A percentile compares a stretch with the other conserved stretches of the same genome.
Evolutionary conservation across 1,140 invertebrate species (phyloP).

Genomic region (Psix sp.): DNA sequence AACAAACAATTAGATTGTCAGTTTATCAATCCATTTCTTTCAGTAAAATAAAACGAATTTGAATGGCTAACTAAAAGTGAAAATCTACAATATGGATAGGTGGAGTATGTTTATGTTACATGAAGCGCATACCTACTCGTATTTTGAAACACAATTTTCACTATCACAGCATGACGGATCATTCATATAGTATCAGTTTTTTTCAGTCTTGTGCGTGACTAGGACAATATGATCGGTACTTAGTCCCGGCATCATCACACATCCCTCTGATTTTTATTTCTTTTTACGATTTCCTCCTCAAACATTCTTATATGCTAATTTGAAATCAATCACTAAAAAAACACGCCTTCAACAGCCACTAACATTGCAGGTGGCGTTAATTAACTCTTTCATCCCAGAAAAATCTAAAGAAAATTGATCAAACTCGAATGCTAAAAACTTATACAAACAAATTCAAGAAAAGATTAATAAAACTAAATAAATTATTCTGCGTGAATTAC

Average conservation of each 20-base stretch:
- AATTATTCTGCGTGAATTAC: no score
- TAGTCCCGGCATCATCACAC: slow-evolving; percentile 59
- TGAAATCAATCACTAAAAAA: slow-evolving; percentile 47
- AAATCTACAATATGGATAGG: no score
- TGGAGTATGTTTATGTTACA: slow-evolving; percentile 28
- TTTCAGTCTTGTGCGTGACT: slow-evolving; percentile 67
- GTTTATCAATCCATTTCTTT: no score
- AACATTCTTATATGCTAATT: slow-evolving; percentile 61
- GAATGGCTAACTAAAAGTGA: no score
- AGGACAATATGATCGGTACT: slow-evolving; percentile 68
- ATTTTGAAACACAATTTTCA: slow-evolving; percentile 38
- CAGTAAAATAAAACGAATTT: no score
- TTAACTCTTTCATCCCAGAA: no score
- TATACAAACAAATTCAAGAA: no score
- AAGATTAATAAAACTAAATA: no score
- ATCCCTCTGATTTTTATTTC: slow-evolving; percentile 68
- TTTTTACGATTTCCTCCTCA: slow-evolving; percentile 69
- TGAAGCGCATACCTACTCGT: slow-evolving; percentile 19
- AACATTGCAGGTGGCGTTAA: slow-evolving; percentile 57
- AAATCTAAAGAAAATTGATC: no score
- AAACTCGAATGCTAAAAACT: no score
- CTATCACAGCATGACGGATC: slow-evolving; percentile 33
- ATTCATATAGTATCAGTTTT: slow-evolving; percentile 59
- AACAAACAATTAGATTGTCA: no score
- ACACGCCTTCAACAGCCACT: slow-evolving; percentile 37